Percentiles rank a stretch among this genome's conserved stretches.
Evolutionary conservation across 1,140 invertebrate genomes (phyloP).

Genomic region (Heliconius hermathena): DNA sequence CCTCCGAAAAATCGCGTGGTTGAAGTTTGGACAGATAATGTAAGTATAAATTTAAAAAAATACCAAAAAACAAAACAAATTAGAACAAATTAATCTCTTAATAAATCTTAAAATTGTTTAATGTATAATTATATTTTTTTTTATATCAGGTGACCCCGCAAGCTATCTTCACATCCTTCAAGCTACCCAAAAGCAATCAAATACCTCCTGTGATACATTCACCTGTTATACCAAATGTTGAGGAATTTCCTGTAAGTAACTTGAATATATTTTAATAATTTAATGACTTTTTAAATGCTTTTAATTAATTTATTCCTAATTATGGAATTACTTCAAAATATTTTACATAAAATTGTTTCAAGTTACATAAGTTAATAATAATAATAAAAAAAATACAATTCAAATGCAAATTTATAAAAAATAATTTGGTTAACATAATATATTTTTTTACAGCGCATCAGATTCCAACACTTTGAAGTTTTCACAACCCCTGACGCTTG

Average conservation of each 20-base stretch:
- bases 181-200: slow-evolving; percentile 89
- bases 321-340: not conserved
- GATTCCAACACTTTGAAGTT: slow-evolving; percentile 79
- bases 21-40: slow-evolving; percentile 92
- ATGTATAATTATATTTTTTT: slow-evolving; percentile 82
- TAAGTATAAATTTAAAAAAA: slow-evolving; percentile 75
- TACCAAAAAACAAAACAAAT: too few relatives aligned
- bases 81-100: too few relatives aligned
- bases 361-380: not conserved
- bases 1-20: slow-evolving; percentile 96
- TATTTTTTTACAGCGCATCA: slow-evolving; percentile 70
- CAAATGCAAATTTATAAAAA: too few relatives aligned
- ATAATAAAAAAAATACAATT: too few relatives aligned
- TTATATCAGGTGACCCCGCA: slow-evolving; percentile 86
- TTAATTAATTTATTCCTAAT: too few relatives aligned
- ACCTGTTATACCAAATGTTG: slow-evolving; percentile 77
- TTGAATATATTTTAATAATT: too few relatives aligned
- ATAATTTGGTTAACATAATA: not conserved
- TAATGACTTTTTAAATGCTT: too few relatives aligned
- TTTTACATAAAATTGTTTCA: not conserved
- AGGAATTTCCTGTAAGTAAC: slow-evolving; percentile 79
- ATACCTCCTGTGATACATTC: slow-evolving; percentile 76
- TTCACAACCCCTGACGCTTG: slow-evolving; percentile 73
- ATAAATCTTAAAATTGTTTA: slow-evolving; percentile 59
- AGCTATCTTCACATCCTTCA: slow-evolving; percentile 96